Evolutionary conservation across 2,797 vertebrate genomes (phyloP).

Genomic region (Enteromius thamalakanensis): DNA sequence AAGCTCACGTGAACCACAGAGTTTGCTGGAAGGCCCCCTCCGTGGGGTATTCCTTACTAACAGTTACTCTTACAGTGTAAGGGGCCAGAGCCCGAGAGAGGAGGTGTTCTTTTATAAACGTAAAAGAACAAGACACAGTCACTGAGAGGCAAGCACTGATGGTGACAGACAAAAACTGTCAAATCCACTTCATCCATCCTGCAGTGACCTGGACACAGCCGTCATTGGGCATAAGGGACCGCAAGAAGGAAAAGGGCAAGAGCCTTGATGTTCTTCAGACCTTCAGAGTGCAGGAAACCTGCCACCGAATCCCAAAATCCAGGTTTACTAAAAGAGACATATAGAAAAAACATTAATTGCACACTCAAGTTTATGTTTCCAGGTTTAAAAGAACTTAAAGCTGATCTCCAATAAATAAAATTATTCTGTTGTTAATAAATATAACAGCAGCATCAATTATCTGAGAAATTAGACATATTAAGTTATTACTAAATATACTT

Average conservation of each 20-base stretch:
- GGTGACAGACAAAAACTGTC: slow-evolving; percentile 62
- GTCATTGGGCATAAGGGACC: slow-evolving; percentile 59
- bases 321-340: slow-evolving; percentile 66
- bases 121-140: slow-evolving; percentile 68
- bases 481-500: neutral
- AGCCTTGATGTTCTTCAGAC: slow-evolving; percentile 44
- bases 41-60: slow-evolving; percentile 56
- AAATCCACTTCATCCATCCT: slow-evolving; percentile 71
- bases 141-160: slow-evolving; percentile 60
- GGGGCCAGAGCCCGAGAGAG: slow-evolving; percentile 61
- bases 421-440: neutral
- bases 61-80: slow-evolving; percentile 60
- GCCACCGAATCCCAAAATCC: slow-evolving; percentile 42
- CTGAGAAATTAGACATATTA: neutral
- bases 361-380: slow-evolving; percentile 22
- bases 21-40: slow-evolving; percentile 43
- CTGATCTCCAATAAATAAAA: neutral
- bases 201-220: slow-evolving; percentile 56
- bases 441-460: neutral
- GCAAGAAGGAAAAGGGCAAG: slow-evolving; percentile 22
- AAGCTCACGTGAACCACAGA: slow-evolving; percentile 46
- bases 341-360: slow-evolving; percentile 51
- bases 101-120: slow-evolving; percentile 70
- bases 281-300: slow-evolving; percentile 45
- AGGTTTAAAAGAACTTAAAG: neutral